Conservation (phyloP, 2,888 invertebrate species). For the Caenorhabditis sp. region DNA sequence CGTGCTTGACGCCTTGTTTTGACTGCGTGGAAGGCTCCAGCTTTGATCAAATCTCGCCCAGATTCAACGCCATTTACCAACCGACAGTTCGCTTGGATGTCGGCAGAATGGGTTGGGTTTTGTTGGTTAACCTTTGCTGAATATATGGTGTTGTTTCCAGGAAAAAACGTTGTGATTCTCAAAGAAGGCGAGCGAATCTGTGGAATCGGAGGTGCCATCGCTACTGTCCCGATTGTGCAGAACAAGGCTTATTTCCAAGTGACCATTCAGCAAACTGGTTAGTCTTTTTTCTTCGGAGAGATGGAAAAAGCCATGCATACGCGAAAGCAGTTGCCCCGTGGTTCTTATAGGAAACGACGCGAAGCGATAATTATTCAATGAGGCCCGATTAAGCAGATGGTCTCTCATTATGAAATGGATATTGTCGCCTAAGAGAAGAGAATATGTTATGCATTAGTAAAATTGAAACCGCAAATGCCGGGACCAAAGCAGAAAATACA, state of each 20-base stretch:
- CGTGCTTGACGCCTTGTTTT: conserved; percentile 61
- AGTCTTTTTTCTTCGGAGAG: conserved; percentile 24
- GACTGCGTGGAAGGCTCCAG: conserved; percentile 67
- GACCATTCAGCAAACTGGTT: conserved; percentile 94
- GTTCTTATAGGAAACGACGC: too few relatives aligned
- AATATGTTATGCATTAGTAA: too few relatives aligned
- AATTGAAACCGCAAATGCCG: too few relatives aligned
- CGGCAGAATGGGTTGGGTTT: conserved; percentile 69
- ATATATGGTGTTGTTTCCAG: conserved; percentile 81
- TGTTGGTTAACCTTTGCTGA: not conserved
- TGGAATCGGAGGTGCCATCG: conserved; percentile 92
- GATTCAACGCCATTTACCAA: conserved; percentile 60
- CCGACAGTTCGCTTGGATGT: conserved; percentile 73
- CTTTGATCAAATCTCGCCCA: conserved; percentile 77
- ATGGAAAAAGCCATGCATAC: not conserved
- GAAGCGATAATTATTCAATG: too few relatives aligned
- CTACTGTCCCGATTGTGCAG: conserved; percentile 94
- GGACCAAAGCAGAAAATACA: too few relatives aligned
- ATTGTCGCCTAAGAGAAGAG: too few relatives aligned
- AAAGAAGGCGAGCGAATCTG: conserved; percentile 93
- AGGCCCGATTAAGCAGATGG: too few relatives aligned
- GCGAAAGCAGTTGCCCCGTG: too few relatives aligned
- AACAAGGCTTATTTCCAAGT: conserved; percentile 99
- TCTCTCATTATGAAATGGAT: too few relatives aligned
- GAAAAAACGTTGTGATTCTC: conserved; percentile 94